Conservation (phyloP, 2,888 invertebrate species). For the Trichogramma evanescens region DNA sequence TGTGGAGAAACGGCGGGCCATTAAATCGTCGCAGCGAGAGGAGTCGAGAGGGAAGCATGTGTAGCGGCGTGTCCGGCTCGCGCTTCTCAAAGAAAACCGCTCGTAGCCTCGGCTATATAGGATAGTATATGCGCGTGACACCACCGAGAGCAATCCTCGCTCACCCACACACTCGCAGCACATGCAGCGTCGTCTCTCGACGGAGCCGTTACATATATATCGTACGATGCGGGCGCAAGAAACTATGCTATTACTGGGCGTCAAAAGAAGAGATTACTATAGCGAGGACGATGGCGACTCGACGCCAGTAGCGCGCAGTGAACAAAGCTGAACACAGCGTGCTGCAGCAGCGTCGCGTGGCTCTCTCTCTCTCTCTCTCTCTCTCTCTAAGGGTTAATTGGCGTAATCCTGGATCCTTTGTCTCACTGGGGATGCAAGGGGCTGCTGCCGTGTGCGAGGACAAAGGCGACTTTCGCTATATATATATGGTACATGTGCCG, state of each 20-base stretch:
- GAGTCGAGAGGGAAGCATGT: too few relatives aligned
- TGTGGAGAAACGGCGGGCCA: too few relatives aligned
- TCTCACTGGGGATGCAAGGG: neutral
- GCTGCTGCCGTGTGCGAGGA: neutral
- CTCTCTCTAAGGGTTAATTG: constrained; percentile 10
- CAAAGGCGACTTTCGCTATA: constrained; percentile 12
- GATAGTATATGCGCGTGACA: neutral
- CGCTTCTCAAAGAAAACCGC: neutral
- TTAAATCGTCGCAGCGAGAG: too few relatives aligned
- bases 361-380: neutral
- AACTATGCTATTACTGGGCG: neutral
- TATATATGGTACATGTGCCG: neutral
- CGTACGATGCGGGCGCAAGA: too few relatives aligned
- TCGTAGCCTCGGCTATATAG: neutral
- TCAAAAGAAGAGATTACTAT: neutral
- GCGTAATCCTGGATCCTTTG: constrained; percentile 10
- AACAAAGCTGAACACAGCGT: neutral
- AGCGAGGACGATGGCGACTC: neutral
- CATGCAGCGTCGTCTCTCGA: neutral
- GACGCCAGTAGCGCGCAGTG: neutral
- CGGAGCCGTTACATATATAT: too few relatives aligned
- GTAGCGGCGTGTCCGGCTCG: too few relatives aligned
- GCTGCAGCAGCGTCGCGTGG: constrained; percentile 2
- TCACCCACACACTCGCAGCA: neutral
- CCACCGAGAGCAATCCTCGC: neutral